phyloP scores from a whole-genome alignment of 2,888 invertebrate species.

The Pseudolycoriella hygida region DNA sequence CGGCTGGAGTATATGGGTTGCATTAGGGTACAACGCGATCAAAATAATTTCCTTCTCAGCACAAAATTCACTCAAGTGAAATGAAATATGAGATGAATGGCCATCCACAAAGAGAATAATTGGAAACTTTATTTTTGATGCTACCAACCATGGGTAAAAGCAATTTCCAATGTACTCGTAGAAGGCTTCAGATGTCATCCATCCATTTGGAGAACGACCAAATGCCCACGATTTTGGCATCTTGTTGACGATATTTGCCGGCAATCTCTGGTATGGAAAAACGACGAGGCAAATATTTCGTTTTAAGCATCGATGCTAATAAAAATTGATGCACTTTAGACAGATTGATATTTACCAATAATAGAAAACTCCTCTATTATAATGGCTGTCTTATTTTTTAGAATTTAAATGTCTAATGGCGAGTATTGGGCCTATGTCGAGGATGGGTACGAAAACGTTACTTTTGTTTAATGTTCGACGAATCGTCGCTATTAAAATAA shows the following conservation, averaged over 20 bases:
- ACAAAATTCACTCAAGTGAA: slow-evolving; percentile 21
- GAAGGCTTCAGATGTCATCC: slow-evolving; percentile 23
- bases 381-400: too few relatives aligned
- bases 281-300: too few relatives aligned
- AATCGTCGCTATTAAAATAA: too few relatives aligned
- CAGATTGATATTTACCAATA: too few relatives aligned
- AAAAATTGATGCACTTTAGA: too few relatives aligned
- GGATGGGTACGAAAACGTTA: too few relatives aligned
- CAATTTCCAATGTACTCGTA: slow-evolving; percentile 22
- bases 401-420: too few relatives aligned
- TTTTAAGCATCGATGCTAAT: too few relatives aligned
- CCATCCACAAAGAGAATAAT: slow-evolving; percentile 23
- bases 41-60: slow-evolving; percentile 19
- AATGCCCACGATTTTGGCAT: neutral
- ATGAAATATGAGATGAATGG: slow-evolving; percentile 20
- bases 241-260: neutral
- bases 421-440: too few relatives aligned
- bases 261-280: neutral
- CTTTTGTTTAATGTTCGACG: too few relatives aligned
- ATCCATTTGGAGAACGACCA: slow-evolving; percentile 21
- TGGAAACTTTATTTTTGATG: slow-evolving; percentile 17
- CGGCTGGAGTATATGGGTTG: slow-evolving; percentile 23
- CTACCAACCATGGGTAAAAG: slow-evolving; percentile 19
- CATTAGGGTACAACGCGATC: slow-evolving; percentile 20
- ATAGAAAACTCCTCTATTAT: too few relatives aligned